Percentiles rank a stretch among this genome's conserved stretches.
phyloP scores from a whole-genome alignment of 2,888 invertebrate genomes.

The Mesorhabditis spiculigera region DNA sequence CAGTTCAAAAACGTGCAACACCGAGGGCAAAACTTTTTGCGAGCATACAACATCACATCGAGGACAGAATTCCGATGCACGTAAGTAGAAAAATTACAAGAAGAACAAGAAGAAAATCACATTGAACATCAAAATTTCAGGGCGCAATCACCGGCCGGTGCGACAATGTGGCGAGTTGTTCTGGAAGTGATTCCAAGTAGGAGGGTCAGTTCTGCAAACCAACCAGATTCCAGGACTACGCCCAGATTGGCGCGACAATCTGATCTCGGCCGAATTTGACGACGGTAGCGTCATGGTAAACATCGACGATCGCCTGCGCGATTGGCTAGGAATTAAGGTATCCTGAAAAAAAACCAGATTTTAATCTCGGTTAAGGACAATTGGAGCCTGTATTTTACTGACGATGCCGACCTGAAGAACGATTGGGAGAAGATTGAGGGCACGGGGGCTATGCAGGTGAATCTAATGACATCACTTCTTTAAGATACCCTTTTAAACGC shows the following conservation, averaged over 20 bases:
- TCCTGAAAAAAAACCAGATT: background rate
- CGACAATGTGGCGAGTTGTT: background rate
- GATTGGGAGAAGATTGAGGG: constrained; percentile 6
- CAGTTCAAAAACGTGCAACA: background rate
- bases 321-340: constrained; percentile 4
- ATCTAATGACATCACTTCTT: no score
- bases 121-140: background rate
- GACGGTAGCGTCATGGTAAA: background rate
- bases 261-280: background rate
- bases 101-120: background rate
- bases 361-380: background rate
- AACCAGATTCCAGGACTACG: background rate
- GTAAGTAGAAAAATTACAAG: background rate
- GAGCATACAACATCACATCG: constrained; percentile 1
- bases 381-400: background rate
- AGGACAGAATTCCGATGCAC: constrained; percentile 2
- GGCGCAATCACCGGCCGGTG: background rate
- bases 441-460: background rate
- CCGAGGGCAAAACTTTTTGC: background rate
- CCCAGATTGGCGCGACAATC: background rate
- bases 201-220: background rate
- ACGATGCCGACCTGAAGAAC: constrained; percentile 6
- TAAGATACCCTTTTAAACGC: background rate
- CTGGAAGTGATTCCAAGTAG: background rate
- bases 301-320: background rate